Percentiles rank a stretch among this genome's conserved stretches.
These are phyloP conservation scores for Moxostoma hubbsi DNA, from an alignment of 2,797 vertebrate genomes.

Conservation along the genomic window DNA sequence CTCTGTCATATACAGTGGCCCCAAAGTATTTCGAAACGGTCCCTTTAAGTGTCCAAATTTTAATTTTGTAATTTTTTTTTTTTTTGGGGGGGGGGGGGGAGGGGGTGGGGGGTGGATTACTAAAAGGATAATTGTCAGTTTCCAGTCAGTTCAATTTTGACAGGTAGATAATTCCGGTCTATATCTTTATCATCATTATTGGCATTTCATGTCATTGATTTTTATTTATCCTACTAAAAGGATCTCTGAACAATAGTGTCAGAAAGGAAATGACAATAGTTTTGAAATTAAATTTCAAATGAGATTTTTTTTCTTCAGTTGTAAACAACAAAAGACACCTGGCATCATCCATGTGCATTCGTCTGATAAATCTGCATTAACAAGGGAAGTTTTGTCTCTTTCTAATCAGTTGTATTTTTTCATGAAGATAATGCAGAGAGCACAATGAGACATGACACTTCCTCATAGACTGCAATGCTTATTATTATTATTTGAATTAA, in stretches of 20 bases:
- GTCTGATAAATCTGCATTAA: background rate
- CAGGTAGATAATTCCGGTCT: slow-evolving; percentile 1
- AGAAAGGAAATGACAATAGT: background rate
- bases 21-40: too few relatives aligned
- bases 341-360: background rate
- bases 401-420: background rate
- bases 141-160: slow-evolving; percentile 29
- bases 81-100: too few relatives aligned
- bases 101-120: too few relatives aligned
- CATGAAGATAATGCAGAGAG: background rate
- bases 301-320: background rate
- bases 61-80: too few relatives aligned
- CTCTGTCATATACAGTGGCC: background rate
- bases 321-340: background rate
- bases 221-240: background rate
- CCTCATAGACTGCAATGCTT: background rate
- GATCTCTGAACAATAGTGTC: background rate
- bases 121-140: background rate
- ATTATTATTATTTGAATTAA: too few relatives aligned
- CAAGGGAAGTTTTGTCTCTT: background rate
- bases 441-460: background rate
- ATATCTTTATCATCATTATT: slow-evolving; percentile 28
- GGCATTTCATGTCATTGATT: slow-evolving; percentile 12
- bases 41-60: too few relatives aligned
- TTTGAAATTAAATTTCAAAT: slow-evolving; percentile 16